Conservation (phyloP, 1,140 invertebrate genomes). For the Cyphomyrmex costatus region DNA sequence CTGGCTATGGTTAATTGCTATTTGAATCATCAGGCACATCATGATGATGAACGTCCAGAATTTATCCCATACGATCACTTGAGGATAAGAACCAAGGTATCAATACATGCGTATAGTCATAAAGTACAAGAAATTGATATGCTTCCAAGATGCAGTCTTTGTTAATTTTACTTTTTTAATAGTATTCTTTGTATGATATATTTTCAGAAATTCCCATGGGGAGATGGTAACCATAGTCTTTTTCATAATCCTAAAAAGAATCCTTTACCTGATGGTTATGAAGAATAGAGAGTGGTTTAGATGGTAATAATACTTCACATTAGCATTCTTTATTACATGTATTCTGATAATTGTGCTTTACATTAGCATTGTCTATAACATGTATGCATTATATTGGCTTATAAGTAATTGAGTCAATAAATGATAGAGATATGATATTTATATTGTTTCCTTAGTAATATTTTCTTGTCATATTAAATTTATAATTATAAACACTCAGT, state of each 20-base stretch:
- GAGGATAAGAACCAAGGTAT: slow-evolving; percentile 72
- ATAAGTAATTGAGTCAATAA: slow-evolving; percentile 49
- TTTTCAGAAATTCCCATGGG: slow-evolving; percentile 87
- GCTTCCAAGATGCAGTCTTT: neutral
- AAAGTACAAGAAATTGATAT: no score
- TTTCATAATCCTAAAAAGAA: slow-evolving; percentile 88
- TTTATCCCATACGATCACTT: slow-evolving; percentile 60
- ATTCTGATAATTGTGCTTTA: neutral
- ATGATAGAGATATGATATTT: slow-evolving; percentile 25
- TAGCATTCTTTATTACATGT: slow-evolving; percentile 41
- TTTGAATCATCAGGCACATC: neutral
- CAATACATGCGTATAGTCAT: neutral
- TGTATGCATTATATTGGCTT: slow-evolving; percentile 39
- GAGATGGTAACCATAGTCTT: slow-evolving; percentile 88
- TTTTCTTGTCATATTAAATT: neutral
- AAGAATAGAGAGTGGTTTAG: slow-evolving; percentile 52
- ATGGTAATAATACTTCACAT: neutral
- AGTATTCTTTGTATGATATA: neutral
- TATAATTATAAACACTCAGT: neutral
- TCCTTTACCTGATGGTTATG: slow-evolving; percentile 84
- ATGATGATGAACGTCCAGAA: neutral
- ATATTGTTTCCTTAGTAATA: neutral
- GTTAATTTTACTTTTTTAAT: neutral
- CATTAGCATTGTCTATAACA: slow-evolving; percentile 34
- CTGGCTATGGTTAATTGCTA: slow-evolving; percentile 64